Base-by-base conservation (phyloP, 2,888 invertebrate species). In the Rhagophthalmus giganteus region DNA sequence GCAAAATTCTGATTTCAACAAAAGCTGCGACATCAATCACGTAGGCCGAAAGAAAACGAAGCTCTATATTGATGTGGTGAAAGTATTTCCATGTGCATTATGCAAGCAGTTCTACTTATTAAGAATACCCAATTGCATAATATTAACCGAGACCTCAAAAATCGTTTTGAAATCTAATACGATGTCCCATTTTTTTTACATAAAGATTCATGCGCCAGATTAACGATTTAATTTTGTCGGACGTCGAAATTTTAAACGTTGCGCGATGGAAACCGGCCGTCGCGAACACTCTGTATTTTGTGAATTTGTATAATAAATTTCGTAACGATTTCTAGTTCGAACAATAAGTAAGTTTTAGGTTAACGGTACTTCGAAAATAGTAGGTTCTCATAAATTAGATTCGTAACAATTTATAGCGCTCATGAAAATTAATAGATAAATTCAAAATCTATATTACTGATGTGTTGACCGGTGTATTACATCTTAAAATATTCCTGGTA, bases 131-230 rank as follows among this genome's bases (percentile, higher is more conserved):
- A 27, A 27, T 27, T 27, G 10, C 27, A 27, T 27, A 3, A 9
- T 27, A 27, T 27, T 27, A 27, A 27, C 27, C 27, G 10, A 27
- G 27, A 27, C 27, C 27, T 27, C 8, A 27, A 27, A 27, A 27
- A 27, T 9, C 2, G 3, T 27, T 27, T 27, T 9, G 27, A 27
- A 27, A 27, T 27, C 27, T 7, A 27, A 7, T 24, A 9, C 9
- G n/a, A 9, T 27, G 27, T 8, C 10, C 27, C 27, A 27, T 27
- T 27, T 27, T 7, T 24, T 20, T 20, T 5, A 20, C 7, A 20
- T 20, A 20, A 3, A 20, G 20, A 20, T 7, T 20, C 20, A 20
- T 7, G 20, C 20, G 7, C 7, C 20, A 7, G 4, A 20, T 20
- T 20, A 27, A 27, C 9, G 20, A 20, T 5, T 20, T 20, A 20